Evolutionary conservation across 53 echinoderm and acorn worm genomes (phyloP).

Genomic region (Pentamera pediparva): DNA sequence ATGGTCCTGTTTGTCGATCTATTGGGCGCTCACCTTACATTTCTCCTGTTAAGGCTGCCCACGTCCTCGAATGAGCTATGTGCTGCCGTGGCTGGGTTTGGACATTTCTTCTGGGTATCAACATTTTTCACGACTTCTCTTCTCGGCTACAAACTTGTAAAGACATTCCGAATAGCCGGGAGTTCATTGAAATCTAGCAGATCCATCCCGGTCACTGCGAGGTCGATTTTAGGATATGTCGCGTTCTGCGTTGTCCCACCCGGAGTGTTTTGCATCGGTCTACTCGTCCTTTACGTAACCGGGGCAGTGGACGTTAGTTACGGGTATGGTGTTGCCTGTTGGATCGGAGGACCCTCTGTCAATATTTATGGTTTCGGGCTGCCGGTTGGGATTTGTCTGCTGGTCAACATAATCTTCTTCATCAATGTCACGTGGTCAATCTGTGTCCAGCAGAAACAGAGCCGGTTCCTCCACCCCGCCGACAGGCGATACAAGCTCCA

Average conservation of each 20-base stretch:
- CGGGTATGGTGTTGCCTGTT: background rate
- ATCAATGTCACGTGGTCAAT: background rate
- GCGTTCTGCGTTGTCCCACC: background rate
- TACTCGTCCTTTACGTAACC: background rate
- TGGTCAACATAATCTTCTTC: background rate
- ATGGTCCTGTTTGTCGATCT: conserved; percentile 1
- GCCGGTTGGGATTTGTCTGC: background rate
- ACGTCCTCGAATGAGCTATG: background rate
- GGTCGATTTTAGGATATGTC: background rate
- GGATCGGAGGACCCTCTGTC: background rate
- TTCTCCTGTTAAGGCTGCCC: background rate
- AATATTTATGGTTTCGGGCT: conserved; percentile 11
- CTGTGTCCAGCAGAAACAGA: background rate
- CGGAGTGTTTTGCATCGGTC: background rate
- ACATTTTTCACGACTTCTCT: conserved; percentile 2
- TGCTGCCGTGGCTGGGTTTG: background rate
- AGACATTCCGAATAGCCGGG: background rate
- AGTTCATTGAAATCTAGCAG: too few relatives aligned
- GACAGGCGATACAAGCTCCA: background rate
- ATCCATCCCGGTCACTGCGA: background rate
- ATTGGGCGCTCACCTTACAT: background rate
- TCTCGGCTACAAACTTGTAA: background rate
- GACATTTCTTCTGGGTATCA: conserved; percentile 7
- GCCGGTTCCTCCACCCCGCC: background rate
- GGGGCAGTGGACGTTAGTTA: background rate